phyloP scores from a whole-genome alignment of 2,113 vertebrate genomes.

The Hyaena hyaena region DNA sequence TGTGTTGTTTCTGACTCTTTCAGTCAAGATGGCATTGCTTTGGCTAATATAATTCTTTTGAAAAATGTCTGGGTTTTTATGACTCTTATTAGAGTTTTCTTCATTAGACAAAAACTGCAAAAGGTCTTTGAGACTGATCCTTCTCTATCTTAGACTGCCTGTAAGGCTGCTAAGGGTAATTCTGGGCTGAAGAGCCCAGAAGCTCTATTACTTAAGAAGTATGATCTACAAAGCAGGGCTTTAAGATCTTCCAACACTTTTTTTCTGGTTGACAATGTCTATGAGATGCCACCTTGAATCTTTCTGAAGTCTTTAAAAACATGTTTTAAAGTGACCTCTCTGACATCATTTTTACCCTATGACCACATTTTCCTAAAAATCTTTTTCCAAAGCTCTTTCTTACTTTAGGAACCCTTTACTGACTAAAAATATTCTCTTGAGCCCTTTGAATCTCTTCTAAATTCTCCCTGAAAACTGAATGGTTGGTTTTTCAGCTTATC shows the following conservation, averaged over 20 bases:
- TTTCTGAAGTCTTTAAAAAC: background rate
- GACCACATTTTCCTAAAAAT: background rate
- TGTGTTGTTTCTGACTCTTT: background rate
- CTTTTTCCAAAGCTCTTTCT: background rate
- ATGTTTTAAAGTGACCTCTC: background rate
- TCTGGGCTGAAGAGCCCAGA: background rate
- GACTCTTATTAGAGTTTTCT: background rate
- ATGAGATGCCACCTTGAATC: background rate
- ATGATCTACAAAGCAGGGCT: background rate
- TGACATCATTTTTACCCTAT: background rate
- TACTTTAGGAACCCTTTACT: background rate
- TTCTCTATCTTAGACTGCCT: background rate
- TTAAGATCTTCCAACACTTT: background rate
- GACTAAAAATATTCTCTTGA: background rate
- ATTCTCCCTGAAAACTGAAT: constrained; percentile 19
- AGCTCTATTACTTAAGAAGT: background rate
- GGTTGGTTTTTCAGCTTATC: background rate
- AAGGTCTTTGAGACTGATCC: background rate
- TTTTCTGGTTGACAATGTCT: background rate
- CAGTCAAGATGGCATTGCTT: background rate
- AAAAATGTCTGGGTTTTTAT: constrained; percentile 14
- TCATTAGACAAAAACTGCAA: background rate
- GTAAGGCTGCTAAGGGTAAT: background rate
- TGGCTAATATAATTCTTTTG: background rate
- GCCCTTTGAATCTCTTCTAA: background rate